Percentiles rank a stretch among this genome's conserved stretches.
These are phyloP conservation scores for Osedax frankpressi DNA, from an alignment of 2,888 invertebrate species.

Conservation along the genomic window DNA sequence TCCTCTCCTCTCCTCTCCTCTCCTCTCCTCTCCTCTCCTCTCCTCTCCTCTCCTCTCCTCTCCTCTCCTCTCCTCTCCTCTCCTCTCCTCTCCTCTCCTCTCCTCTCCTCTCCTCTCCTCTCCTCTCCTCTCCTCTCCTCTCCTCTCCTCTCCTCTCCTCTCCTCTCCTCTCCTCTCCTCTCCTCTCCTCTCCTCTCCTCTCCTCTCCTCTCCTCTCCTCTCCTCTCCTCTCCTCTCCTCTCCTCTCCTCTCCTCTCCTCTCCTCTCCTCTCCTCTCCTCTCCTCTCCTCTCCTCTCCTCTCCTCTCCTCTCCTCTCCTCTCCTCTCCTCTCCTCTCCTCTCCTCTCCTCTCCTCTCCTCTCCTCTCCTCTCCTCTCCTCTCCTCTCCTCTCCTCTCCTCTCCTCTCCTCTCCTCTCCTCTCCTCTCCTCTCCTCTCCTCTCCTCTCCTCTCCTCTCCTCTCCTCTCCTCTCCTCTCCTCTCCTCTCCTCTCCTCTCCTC, in stretches of 20 bases:
- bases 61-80: conserved; percentile 10
- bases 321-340: neutral
- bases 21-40: conserved; percentile 15
- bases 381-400: neutral
- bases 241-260: neutral
- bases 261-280: conserved; percentile 14
- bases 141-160: neutral
- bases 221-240: conserved; percentile 14
- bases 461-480: neutral
- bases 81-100: conserved; percentile 14
- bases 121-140: conserved; percentile 14
- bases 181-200: neutral
- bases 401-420: conserved; percentile 14
- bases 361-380: conserved; percentile 14
- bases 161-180: conserved; percentile 15
- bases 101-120: neutral
- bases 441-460: conserved; percentile 15
- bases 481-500: conserved; percentile 14
- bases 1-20: neutral
- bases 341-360: conserved; percentile 10
- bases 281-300: neutral
- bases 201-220: conserved; percentile 10
- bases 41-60: neutral
- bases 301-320: conserved; percentile 15
- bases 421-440: neutral